Conservation (phyloP, 30 jellyfish, hydroid and myxozoan genomes). For the Clytia hemisphaerica region DNA sequence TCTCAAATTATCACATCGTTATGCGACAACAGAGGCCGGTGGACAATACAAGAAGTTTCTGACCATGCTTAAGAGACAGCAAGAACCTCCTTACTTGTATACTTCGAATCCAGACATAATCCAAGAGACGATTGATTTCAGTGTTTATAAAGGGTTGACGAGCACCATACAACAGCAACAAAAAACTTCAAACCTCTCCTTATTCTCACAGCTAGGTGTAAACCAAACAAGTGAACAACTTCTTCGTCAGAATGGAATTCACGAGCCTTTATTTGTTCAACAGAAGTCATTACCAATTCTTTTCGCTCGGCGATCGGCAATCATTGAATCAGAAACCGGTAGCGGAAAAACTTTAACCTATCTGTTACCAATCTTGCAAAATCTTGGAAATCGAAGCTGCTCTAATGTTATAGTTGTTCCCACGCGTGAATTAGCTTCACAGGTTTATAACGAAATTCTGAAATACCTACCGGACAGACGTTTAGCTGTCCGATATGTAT, state of each 20-base stretch:
- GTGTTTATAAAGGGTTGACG: background rate
- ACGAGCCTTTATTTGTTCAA: conserved; percentile 58
- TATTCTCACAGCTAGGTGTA: too few species aligned
- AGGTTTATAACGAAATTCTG: conserved; percentile 48
- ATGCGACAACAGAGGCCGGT: too few species aligned
- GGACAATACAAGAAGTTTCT: conserved; percentile 14
- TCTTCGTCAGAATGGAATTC: conserved; percentile 46
- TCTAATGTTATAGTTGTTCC: conserved; percentile 73
- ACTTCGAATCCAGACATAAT: background rate
- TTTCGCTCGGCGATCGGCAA: conserved; percentile 23
- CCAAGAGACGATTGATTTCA: background rate
- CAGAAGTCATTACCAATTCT: conserved; percentile 44
- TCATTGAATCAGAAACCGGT: conserved; percentile 87
- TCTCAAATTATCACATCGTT: too few species aligned
- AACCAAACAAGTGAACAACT: too few species aligned
- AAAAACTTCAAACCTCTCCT: too few species aligned
- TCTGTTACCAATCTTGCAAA: conserved; percentile 68
- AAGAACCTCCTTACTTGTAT: conserved; percentile 28
- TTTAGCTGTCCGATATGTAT: conserved; percentile 20
- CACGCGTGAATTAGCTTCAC: conserved; percentile 92
- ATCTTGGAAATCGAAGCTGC: conserved; percentile 41
- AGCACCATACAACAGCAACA: background rate
- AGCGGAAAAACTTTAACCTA: conserved; percentile 85
- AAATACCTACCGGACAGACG: conserved; percentile 13
- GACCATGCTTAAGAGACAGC: conserved; percentile 18